Evolutionary conservation across 2,888 invertebrate genomes (phyloP).

Genomic region (Tenthredo scrophulariae): DNA sequence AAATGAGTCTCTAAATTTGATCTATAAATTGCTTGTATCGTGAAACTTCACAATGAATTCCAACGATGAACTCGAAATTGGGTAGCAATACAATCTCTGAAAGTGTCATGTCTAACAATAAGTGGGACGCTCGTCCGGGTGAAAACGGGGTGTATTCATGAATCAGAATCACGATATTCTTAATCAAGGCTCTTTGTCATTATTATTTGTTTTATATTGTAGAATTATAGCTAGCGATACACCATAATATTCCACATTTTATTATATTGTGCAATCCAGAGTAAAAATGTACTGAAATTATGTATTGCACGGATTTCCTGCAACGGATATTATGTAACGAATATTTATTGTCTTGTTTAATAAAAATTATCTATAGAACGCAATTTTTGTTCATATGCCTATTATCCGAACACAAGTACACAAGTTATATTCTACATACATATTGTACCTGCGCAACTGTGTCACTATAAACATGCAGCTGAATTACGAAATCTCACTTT

Average conservation of each 20-base stretch:
- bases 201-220: slow-evolving; percentile 35
- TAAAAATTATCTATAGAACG: slow-evolving; percentile 28
- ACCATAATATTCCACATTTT: background rate
- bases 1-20: background rate
- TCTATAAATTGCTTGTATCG: too few species aligned
- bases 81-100: background rate
- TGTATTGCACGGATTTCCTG: slow-evolving; percentile 23
- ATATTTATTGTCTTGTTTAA: slow-evolving; percentile 45
- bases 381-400: background rate
- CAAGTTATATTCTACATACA: background rate
- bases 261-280: slow-evolving; percentile 4
- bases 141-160: slow-evolving; percentile 35
- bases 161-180: background rate
- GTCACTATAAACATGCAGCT: background rate
- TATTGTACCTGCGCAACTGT: background rate
- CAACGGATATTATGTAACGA: slow-evolving; percentile 30
- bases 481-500: background rate
- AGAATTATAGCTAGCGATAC: background rate
- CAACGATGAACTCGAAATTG: background rate
- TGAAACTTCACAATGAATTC: background rate
- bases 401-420: background rate
- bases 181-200: background rate
- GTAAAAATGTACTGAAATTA: slow-evolving; percentile 41
- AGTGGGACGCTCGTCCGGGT: background rate
- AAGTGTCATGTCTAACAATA: background rate